Conservation (phyloP, 2,113 vertebrate genomes). For the Chloebia gouldiae region DNA sequence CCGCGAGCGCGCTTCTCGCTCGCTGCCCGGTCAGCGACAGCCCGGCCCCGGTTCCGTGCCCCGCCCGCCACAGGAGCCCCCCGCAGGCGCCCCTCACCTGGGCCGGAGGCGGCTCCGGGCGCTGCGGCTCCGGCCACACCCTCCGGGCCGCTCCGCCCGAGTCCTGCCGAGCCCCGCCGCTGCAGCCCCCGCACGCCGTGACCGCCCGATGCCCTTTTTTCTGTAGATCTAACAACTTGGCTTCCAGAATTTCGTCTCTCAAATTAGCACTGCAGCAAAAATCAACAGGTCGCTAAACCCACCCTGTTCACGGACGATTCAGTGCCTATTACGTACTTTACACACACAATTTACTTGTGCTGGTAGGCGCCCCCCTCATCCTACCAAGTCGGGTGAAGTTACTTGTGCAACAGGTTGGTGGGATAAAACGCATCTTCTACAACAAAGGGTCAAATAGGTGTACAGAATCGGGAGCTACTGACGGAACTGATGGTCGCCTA, state of each 20-base stretch:
- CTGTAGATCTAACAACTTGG: neutral
- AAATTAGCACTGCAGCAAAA: neutral
- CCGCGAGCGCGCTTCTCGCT: neutral
- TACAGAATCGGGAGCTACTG: neutral
- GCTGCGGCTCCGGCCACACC: conserved; percentile 71
- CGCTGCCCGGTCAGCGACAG: neutral
- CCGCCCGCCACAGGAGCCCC: neutral
- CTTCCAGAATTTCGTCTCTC: no score
- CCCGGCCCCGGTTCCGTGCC: neutral
- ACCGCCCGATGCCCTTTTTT: conserved; percentile 2
- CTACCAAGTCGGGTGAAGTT: neutral
- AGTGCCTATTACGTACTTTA: neutral
- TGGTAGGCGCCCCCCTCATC: neutral
- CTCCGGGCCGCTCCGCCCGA: neutral
- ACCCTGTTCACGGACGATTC: neutral
- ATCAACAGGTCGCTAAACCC: neutral
- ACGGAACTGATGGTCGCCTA: neutral
- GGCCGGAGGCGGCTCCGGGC: neutral
- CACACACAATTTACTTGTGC: neutral
- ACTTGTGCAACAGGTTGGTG: neutral
- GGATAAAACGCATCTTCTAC: neutral
- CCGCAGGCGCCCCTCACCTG: neutral
- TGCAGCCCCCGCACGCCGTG: neutral
- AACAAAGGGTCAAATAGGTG: neutral
- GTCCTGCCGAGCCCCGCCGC: neutral